Evolutionary conservation across 2,797 vertebrate species (phyloP).

Genomic region (Rhinophrynus dorsalis): DNA sequence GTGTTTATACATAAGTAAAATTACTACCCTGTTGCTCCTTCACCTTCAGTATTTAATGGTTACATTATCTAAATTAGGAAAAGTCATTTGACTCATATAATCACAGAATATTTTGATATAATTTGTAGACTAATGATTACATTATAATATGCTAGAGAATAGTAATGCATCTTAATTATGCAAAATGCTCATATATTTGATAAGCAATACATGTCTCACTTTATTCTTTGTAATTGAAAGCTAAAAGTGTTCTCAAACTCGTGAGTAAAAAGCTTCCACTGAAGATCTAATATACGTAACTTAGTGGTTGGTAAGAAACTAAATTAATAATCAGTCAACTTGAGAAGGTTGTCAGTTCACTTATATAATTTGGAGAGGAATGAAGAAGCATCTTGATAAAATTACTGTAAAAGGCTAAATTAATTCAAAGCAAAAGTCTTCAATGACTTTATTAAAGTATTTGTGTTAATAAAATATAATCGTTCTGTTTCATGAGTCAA

Average conservation of each 20-base stretch:
- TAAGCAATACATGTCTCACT: constrained; percentile 25
- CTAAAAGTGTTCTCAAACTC: constrained; percentile 22
- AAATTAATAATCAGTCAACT: constrained; percentile 25
- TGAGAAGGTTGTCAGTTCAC: background rate
- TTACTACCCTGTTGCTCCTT: constrained; percentile 41
- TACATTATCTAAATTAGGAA: constrained; percentile 47
- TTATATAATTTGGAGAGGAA: background rate
- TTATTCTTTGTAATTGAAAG: constrained; percentile 30
- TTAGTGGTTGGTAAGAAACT: constrained; percentile 4
- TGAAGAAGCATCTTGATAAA: constrained; percentile 5
- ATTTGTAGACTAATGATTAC: constrained; percentile 48
- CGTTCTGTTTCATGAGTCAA: background rate
- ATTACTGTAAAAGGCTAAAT: constrained; percentile 21
- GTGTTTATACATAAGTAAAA: constrained; percentile 56
- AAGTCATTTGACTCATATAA: constrained; percentile 44
- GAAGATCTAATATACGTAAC: background rate
- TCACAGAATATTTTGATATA: constrained; percentile 48
- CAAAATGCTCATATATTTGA: constrained; percentile 40
- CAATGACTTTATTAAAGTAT: background rate
- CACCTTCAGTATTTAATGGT: constrained; percentile 42
- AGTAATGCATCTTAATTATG: constrained; percentile 46
- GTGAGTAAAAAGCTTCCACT: background rate
- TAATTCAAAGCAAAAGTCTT: constrained; percentile 1
- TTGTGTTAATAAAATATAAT: background rate
- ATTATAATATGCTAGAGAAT: constrained; percentile 45